Conservation (phyloP, 2,797 vertebrate genomes). For the Phylloscopus collybita region DNA sequence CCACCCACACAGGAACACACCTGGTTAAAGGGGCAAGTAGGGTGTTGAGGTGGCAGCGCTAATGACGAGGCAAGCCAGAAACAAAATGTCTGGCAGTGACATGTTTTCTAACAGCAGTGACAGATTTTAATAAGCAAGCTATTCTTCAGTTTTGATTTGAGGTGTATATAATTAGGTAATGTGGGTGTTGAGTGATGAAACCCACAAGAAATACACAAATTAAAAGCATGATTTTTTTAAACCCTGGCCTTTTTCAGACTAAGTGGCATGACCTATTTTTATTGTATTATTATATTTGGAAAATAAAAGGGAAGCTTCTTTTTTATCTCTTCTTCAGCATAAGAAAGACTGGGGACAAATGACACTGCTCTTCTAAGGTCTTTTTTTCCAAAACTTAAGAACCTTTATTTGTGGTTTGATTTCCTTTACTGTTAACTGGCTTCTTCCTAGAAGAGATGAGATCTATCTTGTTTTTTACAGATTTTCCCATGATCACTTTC, state of each 20-base stretch:
- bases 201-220: constrained; percentile 57
- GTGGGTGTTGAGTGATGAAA: constrained; percentile 56
- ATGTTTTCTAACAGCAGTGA: constrained; percentile 48
- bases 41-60: background rate
- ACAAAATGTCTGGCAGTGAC: background rate
- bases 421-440: background rate
- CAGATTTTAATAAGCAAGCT: constrained; percentile 58
- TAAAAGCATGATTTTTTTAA: background rate
- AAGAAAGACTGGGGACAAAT: background rate
- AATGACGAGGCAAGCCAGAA: background rate
- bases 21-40: background rate
- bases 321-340: background rate
- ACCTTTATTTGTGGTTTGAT: background rate
- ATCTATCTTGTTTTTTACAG: background rate
- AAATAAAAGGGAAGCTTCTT: background rate
- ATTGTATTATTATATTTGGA: background rate
- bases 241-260: background rate
- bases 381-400: background rate
- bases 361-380: background rate
- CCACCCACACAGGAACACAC: background rate
- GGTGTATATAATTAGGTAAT: constrained; percentile 52
- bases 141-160: constrained; percentile 47
- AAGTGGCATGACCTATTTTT: constrained; percentile 24
- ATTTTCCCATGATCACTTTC: background rate
- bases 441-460: background rate